Base-by-base conservation (phyloP, 2,888 invertebrate genomes). In the Melanchra persicariae region DNA sequence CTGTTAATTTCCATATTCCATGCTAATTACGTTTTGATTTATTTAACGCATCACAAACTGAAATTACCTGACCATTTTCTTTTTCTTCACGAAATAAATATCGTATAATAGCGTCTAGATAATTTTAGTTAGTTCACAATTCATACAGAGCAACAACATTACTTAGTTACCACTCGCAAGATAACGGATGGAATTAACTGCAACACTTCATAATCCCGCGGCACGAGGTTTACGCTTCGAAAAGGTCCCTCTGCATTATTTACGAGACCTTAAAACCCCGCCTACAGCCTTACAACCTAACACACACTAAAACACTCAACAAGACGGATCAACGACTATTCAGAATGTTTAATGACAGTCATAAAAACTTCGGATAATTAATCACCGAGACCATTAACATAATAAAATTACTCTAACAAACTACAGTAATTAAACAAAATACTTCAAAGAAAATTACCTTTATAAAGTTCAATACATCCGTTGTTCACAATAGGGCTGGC, bases 381-480 rank as follows among this genome's bases (percentile, higher is more conserved):
- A 74, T 70, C 37, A 74, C 55, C 17, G 10, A 24, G 34, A 62
- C 61, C 57, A 64, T 73, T 69, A 57, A 40, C 62, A 57, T 70
- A 69, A 40, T 40, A 52, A 19, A 22, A 77, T 43, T 58, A 54
- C 43, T 47, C 47, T 40, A 61, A 51, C 51, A 26, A 71, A 64
- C 70, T 64, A 57, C 61, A 66, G 17, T 62, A 57, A 61, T 68
- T 65, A 60, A 69, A 75, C 24, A 66, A 66, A 70, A 79, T 77
- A 76, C 57, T 54, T 61, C 30, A 58, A 74, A 79, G 73, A 82
- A 79, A 77, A 71, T 79, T 90, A 91, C 91, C 90, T 91, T 84
- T 22, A 40, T n/a, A 76, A 79, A 78, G 74, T 77, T 83, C 85
- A 84, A 85, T 84, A 87, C 84, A 91, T 90, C 90, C 89, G 87